phyloP scores from a whole-genome alignment of 2,888 invertebrate genomes.

The Tiliacea citrago region DNA sequence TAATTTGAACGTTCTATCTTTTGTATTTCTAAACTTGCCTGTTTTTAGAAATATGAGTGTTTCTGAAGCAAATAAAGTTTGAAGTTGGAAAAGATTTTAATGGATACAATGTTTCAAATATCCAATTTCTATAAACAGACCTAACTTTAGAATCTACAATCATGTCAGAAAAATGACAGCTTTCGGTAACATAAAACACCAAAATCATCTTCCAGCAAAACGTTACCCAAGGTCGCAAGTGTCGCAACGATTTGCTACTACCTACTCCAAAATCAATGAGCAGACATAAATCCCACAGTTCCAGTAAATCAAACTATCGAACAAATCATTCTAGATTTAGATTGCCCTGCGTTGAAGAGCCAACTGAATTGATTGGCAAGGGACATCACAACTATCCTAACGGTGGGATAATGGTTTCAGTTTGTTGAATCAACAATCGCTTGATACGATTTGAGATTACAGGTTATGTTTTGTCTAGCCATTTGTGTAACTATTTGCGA shows the following conservation, averaged over 20 bases:
- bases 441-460: constrained; percentile 38
- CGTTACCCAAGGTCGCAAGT: constrained; percentile 5
- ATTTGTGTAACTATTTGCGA: constrained; percentile 16
- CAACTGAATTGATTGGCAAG: constrained; percentile 57
- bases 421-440: constrained; percentile 43
- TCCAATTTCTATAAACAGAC: not conserved
- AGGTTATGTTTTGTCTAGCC: constrained; percentile 45
- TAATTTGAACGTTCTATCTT: constrained; percentile 2
- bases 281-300: constrained; percentile 31
- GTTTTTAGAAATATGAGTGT: not conserved
- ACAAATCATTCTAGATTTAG: constrained; percentile 43
- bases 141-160: not conserved
- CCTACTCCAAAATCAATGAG: constrained; percentile 15
- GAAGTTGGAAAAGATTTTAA: not conserved
- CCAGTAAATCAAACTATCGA: constrained; percentile 45
- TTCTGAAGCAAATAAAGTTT: not conserved
- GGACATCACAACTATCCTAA: constrained; percentile 43
- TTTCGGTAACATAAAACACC: not conserved
- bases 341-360: constrained; percentile 31
- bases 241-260: not conserved
- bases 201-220: not conserved
- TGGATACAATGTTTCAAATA: not conserved
- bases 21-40: not conserved
- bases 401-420: constrained; percentile 27
- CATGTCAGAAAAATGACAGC: not conserved